Evolutionary conservation across 2,888 invertebrate species (phyloP).

Genomic region (Melipona beecheii): DNA sequence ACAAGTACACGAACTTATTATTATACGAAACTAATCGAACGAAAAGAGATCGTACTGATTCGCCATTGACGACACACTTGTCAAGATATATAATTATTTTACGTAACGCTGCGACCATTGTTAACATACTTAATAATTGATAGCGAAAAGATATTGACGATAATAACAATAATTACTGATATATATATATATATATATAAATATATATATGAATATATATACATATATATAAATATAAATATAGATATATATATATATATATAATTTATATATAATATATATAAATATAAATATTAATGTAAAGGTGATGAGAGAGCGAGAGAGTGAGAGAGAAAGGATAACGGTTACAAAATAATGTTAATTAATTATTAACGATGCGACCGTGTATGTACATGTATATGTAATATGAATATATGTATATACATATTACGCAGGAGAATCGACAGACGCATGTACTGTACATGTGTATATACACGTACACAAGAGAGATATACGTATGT

Average conservation of each 20-base stretch:
- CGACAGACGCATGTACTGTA: constrained; percentile 57
- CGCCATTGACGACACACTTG: constrained; percentile 61
- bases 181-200: constrained; percentile 65
- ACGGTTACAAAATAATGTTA: constrained; percentile 76
- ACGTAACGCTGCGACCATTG: constrained; percentile 87
- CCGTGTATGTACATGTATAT: constrained; percentile 55
- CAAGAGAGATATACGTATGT: constrained; percentile 64
- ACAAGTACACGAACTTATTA: constrained; percentile 68
- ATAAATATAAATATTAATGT: constrained; percentile 58
- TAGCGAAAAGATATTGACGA: constrained; percentile 84
- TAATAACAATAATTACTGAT: constrained; percentile 78
- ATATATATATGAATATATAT: constrained; percentile 33
- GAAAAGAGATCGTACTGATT: constrained; percentile 55
- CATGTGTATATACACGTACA: constrained; percentile 58
- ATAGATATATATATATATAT: constrained; percentile 60
- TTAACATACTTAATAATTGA: constrained; percentile 85
- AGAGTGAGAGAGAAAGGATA: constrained; percentile 41
- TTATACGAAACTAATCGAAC: constrained; percentile 57
- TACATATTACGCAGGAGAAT: constrained; percentile 34
- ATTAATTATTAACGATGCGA: constrained; percentile 59
- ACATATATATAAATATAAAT: constrained; percentile 53
- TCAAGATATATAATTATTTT: constrained; percentile 83
- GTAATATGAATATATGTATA: constrained; percentile 47
- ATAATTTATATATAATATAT: constrained; percentile 53
- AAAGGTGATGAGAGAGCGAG: constrained; percentile 39